These are phyloP conservation scores for Camptogramma bilineatum DNA, from an alignment of 2,888 invertebrate genomes.

Conservation along the genomic window DNA sequence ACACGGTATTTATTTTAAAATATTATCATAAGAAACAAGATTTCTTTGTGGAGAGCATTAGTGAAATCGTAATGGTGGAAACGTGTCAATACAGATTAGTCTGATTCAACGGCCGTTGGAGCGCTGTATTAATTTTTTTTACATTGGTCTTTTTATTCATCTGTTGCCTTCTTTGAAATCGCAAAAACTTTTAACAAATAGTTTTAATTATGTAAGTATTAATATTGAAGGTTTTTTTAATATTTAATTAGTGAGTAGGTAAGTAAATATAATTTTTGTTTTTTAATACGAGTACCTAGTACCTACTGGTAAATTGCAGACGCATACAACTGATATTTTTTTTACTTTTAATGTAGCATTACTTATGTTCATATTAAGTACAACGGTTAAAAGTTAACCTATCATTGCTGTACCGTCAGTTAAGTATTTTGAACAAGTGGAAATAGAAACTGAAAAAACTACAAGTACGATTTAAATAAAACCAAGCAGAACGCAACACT, in stretches of 20 bases:
- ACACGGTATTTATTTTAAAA: conserved; percentile 62
- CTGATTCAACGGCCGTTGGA: conserved; percentile 58
- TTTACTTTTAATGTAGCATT: no score
- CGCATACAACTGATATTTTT: no score
- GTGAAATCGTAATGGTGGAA: conserved; percentile 80
- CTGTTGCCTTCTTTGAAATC: conserved; percentile 26
- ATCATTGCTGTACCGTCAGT: not conserved
- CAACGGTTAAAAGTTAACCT: no score
- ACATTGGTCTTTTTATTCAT: conserved; percentile 33
- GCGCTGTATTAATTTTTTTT: conserved; percentile 46
- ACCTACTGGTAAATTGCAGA: no score
- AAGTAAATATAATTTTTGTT: no score
- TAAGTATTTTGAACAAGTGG: not conserved
- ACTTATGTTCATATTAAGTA: no score
- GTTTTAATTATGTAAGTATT: conserved; percentile 9
- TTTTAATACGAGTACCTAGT: no score
- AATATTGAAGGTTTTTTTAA: not conserved
- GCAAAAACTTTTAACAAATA: conserved; percentile 18
- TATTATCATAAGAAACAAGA: conserved; percentile 57
- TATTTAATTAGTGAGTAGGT: not conserved
- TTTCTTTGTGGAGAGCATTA: conserved; percentile 69
- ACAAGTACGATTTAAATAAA: conserved; percentile 57
- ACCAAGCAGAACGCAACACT: conserved; percentile 61
- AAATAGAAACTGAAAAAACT: conserved; percentile 26
- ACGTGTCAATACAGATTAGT: conserved; percentile 81